phyloP scores from a whole-genome alignment of 2,797 vertebrate genomes.

The Orestias chungarensis region DNA sequence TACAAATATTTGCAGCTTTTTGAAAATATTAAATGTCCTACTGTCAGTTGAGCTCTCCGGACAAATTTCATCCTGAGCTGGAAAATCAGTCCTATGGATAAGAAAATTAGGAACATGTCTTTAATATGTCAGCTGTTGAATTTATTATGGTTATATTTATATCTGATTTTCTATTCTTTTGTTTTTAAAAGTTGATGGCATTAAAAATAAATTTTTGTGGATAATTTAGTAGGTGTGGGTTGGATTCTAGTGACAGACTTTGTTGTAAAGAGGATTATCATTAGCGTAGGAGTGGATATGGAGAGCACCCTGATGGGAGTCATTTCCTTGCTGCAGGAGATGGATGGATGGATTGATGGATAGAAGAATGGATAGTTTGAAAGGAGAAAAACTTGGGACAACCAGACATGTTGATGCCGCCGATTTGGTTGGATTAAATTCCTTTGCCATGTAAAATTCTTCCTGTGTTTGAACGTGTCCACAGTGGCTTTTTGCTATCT shows the following conservation, averaged over 20 bases:
- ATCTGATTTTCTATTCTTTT: background rate
- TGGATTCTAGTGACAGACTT: conserved; percentile 3
- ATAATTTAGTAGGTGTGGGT: background rate
- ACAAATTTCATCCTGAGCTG: background rate
- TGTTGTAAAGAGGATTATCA: conserved; percentile 1
- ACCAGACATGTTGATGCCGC: background rate
- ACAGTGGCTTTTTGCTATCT: background rate
- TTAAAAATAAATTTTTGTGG: conserved; percentile 8
- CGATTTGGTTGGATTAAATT: conserved; percentile 11
- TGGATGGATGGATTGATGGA: background rate
- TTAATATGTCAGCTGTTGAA: background rate
- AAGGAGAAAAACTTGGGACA: background rate
- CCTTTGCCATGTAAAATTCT: background rate
- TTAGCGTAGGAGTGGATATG: background rate
- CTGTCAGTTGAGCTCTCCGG: background rate
- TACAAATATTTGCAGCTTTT: background rate
- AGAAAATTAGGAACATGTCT: background rate
- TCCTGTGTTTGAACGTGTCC: conserved; percentile 2
- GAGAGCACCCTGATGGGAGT: background rate
- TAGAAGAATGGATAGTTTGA: background rate
- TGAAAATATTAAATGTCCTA: background rate
- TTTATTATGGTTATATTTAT: background rate
- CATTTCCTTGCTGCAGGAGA: conserved; percentile 6
- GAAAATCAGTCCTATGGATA: background rate
- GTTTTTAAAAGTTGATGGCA: background rate